phyloP scores from a whole-genome alignment of 2,113 vertebrate genomes.

The Tonatia bakeri region DNA sequence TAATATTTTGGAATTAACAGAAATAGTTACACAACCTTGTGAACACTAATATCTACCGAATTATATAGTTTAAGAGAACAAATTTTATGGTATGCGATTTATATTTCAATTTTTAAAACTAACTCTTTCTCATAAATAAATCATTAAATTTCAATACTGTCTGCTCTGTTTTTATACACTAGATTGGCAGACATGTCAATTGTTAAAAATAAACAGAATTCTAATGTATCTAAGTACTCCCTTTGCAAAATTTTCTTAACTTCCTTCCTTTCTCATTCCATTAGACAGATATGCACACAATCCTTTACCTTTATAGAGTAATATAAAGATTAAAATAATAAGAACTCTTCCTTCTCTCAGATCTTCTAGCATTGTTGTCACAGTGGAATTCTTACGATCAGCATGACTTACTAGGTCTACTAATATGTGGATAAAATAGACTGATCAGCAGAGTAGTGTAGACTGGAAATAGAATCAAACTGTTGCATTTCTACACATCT shows the following conservation, averaged over 20 bases:
- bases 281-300: neutral
- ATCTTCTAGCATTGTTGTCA: neutral
- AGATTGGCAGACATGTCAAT: neutral
- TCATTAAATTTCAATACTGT: constrained; percentile 49
- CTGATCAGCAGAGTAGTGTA: neutral
- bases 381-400: neutral
- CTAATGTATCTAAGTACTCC: neutral
- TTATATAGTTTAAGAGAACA: neutral
- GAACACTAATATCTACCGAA: neutral
- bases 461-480: neutral
- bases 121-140: constrained; percentile 13
- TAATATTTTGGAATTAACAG: neutral
- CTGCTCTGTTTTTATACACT: neutral
- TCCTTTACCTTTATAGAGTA: neutral
- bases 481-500: neutral
- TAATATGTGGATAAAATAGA: neutral
- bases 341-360: neutral
- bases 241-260: neutral
- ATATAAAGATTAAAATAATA: neutral
- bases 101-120: neutral
- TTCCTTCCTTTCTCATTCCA: neutral
- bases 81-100: neutral
- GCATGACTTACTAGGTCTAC: neutral
- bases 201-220: neutral
- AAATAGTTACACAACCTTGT: neutral